phyloP scores from a whole-genome alignment of 2,888 invertebrate species.

The Anaspis maculata region DNA sequence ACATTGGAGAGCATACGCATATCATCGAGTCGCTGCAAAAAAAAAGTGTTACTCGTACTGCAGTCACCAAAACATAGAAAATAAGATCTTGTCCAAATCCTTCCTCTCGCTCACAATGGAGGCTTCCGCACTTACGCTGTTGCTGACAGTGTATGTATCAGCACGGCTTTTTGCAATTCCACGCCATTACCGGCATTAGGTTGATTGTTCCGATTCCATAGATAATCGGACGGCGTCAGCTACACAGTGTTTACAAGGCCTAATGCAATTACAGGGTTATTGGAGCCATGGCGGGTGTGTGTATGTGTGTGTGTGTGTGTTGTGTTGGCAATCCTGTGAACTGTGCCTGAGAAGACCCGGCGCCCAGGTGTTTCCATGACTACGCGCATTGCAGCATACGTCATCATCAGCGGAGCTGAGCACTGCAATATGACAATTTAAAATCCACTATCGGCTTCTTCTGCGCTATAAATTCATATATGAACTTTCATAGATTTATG shows the following conservation, averaged over 20 bases:
- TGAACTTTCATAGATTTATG: slow-evolving; percentile 31
- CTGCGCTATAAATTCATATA: slow-evolving; percentile 29
- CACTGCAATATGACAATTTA: slow-evolving; percentile 31
- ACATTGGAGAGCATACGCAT: too few species aligned
- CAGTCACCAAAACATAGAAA: too few species aligned
- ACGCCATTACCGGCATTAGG: slow-evolving; percentile 2
- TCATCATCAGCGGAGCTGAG: slow-evolving; percentile 21
- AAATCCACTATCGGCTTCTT: slow-evolving; percentile 31
- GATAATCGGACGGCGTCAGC: slow-evolving; percentile 23
- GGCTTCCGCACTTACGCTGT: too few species aligned
- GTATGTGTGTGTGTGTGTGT: too few species aligned
- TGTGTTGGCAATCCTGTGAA: not conserved
- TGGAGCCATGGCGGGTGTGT: slow-evolving; percentile 22
- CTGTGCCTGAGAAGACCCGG: slow-evolving; percentile 3
- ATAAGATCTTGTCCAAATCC: too few species aligned
- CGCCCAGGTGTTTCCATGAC: slow-evolving; percentile 19
- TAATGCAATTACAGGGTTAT: slow-evolving; percentile 30
- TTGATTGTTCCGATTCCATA: slow-evolving; percentile 17
- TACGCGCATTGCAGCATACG: slow-evolving; percentile 23
- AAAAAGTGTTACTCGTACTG: too few species aligned
- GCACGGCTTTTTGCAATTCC: too few species aligned
- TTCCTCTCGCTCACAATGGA: too few species aligned
- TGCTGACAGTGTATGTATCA: too few species aligned
- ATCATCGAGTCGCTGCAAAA: too few species aligned
- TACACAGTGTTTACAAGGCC: slow-evolving; percentile 28